These are phyloP conservation scores for Ips nitidus DNA, from an alignment of 1,140 invertebrate genomes.

Conservation along the genomic window DNA sequence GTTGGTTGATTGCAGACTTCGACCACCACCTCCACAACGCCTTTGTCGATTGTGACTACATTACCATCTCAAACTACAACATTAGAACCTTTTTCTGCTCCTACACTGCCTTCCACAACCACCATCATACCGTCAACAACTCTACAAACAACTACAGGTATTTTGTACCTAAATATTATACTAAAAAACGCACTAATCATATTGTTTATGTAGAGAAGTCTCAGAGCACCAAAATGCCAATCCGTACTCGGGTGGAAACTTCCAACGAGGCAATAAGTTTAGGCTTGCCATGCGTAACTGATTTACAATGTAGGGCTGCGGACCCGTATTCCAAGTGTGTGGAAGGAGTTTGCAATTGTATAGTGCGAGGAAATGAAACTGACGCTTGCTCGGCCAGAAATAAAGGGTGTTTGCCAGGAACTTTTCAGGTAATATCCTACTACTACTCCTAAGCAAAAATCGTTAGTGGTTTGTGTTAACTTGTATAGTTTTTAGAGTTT, in stretches of 20 bases:
- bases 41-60: too few species aligned
- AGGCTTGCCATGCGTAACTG: slow-evolving; percentile 71
- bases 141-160: slow-evolving; percentile 25
- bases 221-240: slow-evolving; percentile 32
- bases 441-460: background rate
- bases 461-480: too few species aligned
- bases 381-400: slow-evolving; percentile 67
- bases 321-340: slow-evolving; percentile 77
- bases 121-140: too few species aligned
- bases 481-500: too few species aligned
- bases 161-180: background rate
- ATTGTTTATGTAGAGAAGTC: too few species aligned
- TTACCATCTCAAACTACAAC: too few species aligned
- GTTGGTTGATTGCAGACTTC: too few species aligned
- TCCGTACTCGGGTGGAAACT: slow-evolving; percentile 54
- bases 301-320: slow-evolving; percentile 76
- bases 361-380: slow-evolving; percentile 56
- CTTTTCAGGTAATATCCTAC: slow-evolving; percentile 70
- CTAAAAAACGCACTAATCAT: too few species aligned
- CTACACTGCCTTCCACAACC: too few species aligned
- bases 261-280: slow-evolving; percentile 67
- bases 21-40: too few species aligned
- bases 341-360: slow-evolving; percentile 80
- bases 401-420: slow-evolving; percentile 77
- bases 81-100: too few species aligned